Conservation (phyloP, 2,888 invertebrate genomes). For the Cosmopolites sordidus region DNA sequence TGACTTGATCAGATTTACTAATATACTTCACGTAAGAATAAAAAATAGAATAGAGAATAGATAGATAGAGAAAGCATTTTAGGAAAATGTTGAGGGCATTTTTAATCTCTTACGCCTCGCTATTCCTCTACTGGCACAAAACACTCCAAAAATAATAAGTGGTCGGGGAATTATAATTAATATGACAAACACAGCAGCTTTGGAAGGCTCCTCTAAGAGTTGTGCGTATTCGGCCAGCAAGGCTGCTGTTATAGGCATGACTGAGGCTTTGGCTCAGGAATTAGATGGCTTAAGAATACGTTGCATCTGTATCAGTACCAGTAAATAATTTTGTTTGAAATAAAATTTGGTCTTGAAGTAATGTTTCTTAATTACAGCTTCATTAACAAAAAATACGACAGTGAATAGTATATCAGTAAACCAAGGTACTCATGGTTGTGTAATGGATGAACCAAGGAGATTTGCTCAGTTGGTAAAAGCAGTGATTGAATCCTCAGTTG, state of each 20-base stretch:
- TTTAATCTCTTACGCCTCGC: slow-evolving; percentile 14
- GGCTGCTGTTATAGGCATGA: slow-evolving; percentile 18
- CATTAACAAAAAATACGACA: no score
- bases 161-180: slow-evolving; percentile 22
- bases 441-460: slow-evolving; percentile 9
- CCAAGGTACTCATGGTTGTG: no score
- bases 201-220: slow-evolving; percentile 2
- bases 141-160: slow-evolving; percentile 15
- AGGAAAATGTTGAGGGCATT: slow-evolving; percentile 16
- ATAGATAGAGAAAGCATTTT: neutral
- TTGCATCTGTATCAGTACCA: slow-evolving; percentile 14
- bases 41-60: neutral
- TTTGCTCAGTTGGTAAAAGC: slow-evolving; percentile 18
- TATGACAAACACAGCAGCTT: slow-evolving; percentile 12
- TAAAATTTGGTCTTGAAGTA: no score
- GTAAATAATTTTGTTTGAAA: no score
- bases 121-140: slow-evolving; percentile 13
- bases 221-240: slow-evolving; percentile 22
- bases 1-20: slow-evolving; percentile 10
- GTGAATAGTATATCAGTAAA: no score
- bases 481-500: slow-evolving; percentile 5
- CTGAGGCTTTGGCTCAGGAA: slow-evolving; percentile 12
- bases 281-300: slow-evolving; percentile 14
- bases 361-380: no score
- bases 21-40: slow-evolving; percentile 15